A percentile compares a stretch with the other conserved stretches of the same genome.
These are phyloP conservation scores for Eurytoma adleriae DNA, from an alignment of 2,888 invertebrate genomes.

Conservation along the genomic window DNA sequence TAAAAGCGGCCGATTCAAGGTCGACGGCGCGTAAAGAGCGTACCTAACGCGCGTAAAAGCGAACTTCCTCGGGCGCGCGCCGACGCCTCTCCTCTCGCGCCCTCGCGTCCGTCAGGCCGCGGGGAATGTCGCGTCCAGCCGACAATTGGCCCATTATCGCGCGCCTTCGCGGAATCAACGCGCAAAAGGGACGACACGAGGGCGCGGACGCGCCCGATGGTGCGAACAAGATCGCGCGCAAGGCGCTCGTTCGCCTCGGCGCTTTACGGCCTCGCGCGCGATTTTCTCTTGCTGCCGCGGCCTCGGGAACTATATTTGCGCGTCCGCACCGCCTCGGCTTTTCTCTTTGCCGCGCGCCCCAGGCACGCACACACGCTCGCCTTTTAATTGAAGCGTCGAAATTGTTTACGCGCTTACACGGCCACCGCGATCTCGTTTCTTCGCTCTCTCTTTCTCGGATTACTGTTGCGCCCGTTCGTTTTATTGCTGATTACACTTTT, in stretches of 20 bases:
- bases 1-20: slow-evolving; percentile 27
- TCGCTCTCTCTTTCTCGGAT: not conserved
- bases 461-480: not conserved
- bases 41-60: slow-evolving; percentile 31
- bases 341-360: no score
- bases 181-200: slow-evolving; percentile 5
- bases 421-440: not conserved
- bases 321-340: not conserved
- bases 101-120: not conserved
- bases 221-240: slow-evolving; percentile 67
- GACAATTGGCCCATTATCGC: slow-evolving; percentile 27
- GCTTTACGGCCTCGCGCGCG: slow-evolving; percentile 54
- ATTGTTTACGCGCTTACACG: slow-evolving; percentile 15
- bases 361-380: not conserved
- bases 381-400: slow-evolving; percentile 1
- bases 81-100: not conserved
- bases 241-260: slow-evolving; percentile 38
- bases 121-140: not conserved
- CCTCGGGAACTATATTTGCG: slow-evolving; percentile 42
- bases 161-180: slow-evolving; percentile 20
- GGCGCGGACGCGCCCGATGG: slow-evolving; percentile 63
- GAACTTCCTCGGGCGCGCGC: slow-evolving; percentile 25
- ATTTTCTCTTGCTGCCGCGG: slow-evolving; percentile 34
- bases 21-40: slow-evolving; percentile 45
- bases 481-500: not conserved